Evolutionary conservation across 2,797 vertebrate species (phyloP).

Genomic region (Pseudocheirus occidentalis): DNA sequence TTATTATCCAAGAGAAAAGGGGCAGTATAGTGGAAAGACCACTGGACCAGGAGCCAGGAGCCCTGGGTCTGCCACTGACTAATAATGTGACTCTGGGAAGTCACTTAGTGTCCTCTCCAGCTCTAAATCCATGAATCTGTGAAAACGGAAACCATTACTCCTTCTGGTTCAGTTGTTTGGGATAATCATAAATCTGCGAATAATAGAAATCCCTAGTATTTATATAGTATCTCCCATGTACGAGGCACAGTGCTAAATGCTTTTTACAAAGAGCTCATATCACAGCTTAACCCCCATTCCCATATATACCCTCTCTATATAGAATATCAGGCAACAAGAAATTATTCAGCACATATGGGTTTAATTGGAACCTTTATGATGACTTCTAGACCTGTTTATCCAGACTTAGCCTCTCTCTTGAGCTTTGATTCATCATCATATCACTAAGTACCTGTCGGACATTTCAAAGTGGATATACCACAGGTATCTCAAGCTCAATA

Average conservation of each 20-base stretch:
- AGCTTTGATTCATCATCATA: neutral
- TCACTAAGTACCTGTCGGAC: neutral
- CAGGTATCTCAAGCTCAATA: neutral
- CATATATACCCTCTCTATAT: neutral
- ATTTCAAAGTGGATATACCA: neutral
- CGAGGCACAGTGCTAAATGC: neutral
- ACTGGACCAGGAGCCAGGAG: neutral
- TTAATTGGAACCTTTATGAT: neutral
- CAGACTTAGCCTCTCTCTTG: neutral
- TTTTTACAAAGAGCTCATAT: neutral
- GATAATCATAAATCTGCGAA: neutral
- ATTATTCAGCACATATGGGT: neutral
- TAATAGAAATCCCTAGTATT: neutral
- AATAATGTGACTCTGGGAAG: neutral
- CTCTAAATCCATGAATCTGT: conserved; percentile 13
- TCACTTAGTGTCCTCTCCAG: neutral
- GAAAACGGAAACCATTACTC: neutral
- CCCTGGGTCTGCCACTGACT: neutral
- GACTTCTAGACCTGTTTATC: neutral
- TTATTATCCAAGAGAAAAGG: neutral
- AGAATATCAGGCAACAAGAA: neutral
- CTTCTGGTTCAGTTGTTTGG: neutral
- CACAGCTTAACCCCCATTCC: neutral
- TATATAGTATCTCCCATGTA: neutral
- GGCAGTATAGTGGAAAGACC: neutral